Conservation (phyloP, 2,113 vertebrate genomes). For the Hippocampus guttulatus region DNA sequence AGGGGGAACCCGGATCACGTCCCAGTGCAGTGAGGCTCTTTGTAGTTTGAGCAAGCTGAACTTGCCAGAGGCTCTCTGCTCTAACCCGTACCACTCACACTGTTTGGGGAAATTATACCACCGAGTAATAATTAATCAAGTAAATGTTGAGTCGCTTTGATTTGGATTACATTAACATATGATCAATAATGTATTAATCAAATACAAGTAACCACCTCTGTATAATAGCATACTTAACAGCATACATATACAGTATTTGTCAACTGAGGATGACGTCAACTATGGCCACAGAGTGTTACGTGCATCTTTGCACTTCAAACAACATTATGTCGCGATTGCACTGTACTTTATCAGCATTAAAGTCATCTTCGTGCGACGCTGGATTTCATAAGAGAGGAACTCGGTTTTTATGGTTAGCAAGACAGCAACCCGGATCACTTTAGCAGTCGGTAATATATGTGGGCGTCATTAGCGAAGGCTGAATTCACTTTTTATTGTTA, state of each 20-base stretch:
- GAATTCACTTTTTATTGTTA: not conserved
- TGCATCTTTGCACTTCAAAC: not conserved
- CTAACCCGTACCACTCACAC: constrained; percentile 59
- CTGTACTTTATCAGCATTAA: not conserved
- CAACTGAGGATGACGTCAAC: not conserved
- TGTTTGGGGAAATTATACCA: constrained; percentile 69
- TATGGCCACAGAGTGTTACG: not conserved
- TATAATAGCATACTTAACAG: constrained; percentile 60
- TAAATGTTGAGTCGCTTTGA: constrained; percentile 62
- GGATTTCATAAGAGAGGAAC: not conserved
- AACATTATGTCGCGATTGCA: not conserved
- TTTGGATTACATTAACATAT: constrained; percentile 70
- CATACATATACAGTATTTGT: constrained; percentile 27
- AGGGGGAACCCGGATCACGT: constrained; percentile 60
- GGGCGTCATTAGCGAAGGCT: no score
- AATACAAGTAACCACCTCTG: constrained; percentile 66
- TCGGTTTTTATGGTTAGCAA: no score
- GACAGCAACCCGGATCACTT: no score
- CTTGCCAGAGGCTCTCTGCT: constrained; percentile 67
- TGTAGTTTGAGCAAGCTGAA: constrained; percentile 64
- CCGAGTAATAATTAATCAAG: constrained; percentile 70
- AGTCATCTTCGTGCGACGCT: not conserved
- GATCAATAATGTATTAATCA: constrained; percentile 72
- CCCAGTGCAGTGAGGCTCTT: constrained; percentile 64
- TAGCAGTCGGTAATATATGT: no score